phyloP scores from a whole-genome alignment of 2,888 invertebrate genomes.

The Crioceris asparagi region DNA sequence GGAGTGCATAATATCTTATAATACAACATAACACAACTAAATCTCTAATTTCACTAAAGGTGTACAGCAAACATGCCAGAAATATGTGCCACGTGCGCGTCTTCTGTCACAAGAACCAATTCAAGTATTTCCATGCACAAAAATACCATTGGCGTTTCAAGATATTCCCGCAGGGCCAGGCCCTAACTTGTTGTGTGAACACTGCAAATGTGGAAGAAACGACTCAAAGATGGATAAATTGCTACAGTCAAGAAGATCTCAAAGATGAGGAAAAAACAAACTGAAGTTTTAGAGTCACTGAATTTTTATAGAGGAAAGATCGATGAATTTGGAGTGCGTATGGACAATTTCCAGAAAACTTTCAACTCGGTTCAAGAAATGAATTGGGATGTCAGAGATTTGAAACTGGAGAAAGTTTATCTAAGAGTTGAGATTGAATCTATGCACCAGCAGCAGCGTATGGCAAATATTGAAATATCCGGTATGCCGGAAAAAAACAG shows the following conservation, averaged over 20 bases:
- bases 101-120: too few relatives aligned
- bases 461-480: slow-evolving; percentile 3
- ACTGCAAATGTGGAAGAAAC: too few relatives aligned
- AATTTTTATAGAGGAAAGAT: slow-evolving; percentile 5
- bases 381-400: slow-evolving; percentile 1
- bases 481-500: slow-evolving; percentile 4
- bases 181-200: too few relatives aligned
- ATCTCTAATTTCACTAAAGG: too few relatives aligned
- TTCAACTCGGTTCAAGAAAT: slow-evolving; percentile 1
- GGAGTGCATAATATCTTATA: too few relatives aligned
- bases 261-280: slow-evolving; percentile 3
- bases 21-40: too few relatives aligned
- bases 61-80: too few relatives aligned
- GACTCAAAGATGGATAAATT: slow-evolving; percentile 5
- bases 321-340: slow-evolving; percentile 3
- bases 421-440: slow-evolving; percentile 4
- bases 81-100: too few relatives aligned
- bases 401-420: slow-evolving; percentile 2
- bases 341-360: slow-evolving; percentile 4
- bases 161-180: too few relatives aligned
- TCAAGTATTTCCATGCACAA: too few relatives aligned
- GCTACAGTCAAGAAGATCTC: slow-evolving; percentile 2
- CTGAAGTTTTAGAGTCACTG: slow-evolving; percentile 3
- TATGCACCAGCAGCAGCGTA: slow-evolving; percentile 2
- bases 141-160: too few relatives aligned